A percentile compares a stretch with the other conserved stretches of the same genome.
phyloP scores from a whole-genome alignment of 1,140 invertebrate genomes.

The Zaprionus gabonicus region DNA sequence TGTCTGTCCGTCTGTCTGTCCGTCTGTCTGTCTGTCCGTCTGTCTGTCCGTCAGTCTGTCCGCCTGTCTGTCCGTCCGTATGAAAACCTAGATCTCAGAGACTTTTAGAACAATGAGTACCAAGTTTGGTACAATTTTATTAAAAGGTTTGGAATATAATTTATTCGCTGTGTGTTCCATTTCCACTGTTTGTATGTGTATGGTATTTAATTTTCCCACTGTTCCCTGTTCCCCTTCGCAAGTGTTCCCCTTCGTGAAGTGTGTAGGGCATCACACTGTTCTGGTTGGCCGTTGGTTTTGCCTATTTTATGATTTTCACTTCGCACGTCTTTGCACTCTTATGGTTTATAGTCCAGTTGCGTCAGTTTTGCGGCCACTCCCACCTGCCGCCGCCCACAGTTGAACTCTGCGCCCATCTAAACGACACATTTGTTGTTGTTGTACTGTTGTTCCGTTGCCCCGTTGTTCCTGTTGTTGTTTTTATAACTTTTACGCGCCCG shows the following conservation, averaged over 20 bases:
- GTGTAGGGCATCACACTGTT: conserved; percentile 10
- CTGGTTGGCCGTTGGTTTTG: conserved; percentile 16
- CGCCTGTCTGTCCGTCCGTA: too few species aligned
- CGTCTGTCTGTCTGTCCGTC: too few species aligned
- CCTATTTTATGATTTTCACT: conserved; percentile 66
- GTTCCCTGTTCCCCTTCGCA: background rate
- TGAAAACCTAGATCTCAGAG: too few species aligned
- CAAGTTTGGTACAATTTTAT: too few species aligned
- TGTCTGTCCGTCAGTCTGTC: too few species aligned
- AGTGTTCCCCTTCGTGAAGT: background rate
- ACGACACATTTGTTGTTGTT: conserved; percentile 24
- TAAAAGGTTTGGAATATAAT: too few species aligned
- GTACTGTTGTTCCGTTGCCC: background rate
- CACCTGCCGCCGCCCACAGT: conserved; percentile 14
- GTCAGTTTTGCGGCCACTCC: conserved; percentile 44
- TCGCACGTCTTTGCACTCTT: conserved; percentile 62
- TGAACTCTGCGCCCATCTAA: conserved; percentile 26
- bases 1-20: too few species aligned
- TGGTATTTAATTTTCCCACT: background rate
- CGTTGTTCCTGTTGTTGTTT: conserved; percentile 16
- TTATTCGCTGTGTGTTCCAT: background rate
- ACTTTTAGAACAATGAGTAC: too few species aligned
- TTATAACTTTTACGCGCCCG: conserved; percentile 42
- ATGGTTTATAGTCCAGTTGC: conserved; percentile 68
- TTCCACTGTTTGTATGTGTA: background rate